phyloP scores from a whole-genome alignment of 2,113 vertebrate species.

The Epinephelus moara region DNA sequence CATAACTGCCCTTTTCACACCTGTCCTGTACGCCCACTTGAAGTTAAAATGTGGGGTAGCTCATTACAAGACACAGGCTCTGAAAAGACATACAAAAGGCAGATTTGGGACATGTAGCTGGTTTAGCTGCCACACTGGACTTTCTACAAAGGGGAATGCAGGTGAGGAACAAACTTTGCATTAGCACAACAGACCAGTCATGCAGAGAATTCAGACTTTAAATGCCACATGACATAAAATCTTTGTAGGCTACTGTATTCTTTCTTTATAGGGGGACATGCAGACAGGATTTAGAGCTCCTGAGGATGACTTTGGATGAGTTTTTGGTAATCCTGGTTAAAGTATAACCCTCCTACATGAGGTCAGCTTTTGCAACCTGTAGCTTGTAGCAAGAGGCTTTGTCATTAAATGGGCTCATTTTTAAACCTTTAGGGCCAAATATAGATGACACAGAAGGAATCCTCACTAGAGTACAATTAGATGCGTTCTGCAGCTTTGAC shows the following conservation, averaged over 20 bases:
- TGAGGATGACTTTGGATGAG: background rate
- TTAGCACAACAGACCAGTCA: background rate
- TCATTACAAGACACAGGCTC: too few relatives aligned
- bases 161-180: background rate
- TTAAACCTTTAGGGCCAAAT: background rate
- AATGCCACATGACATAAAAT: background rate
- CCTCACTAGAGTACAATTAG: background rate
- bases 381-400: background rate
- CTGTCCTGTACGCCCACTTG: too few relatives aligned
- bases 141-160: background rate
- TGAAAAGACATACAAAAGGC: too few relatives aligned
- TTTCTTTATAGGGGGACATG: background rate
- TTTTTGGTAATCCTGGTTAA: background rate
- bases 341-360: background rate
- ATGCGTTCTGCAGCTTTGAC: slow-evolving; percentile 15
- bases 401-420: background rate
- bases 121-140: too few relatives aligned
- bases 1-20: too few relatives aligned
- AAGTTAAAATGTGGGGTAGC: too few relatives aligned
- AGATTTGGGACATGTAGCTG: too few relatives aligned
- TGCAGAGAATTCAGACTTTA: background rate
- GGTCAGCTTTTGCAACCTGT: background rate
- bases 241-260: background rate
- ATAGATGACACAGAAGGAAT: background rate
- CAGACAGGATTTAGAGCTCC: background rate